Conservation (phyloP, 2,113 vertebrate species). For the Cynopterus brachyotis region DNA sequence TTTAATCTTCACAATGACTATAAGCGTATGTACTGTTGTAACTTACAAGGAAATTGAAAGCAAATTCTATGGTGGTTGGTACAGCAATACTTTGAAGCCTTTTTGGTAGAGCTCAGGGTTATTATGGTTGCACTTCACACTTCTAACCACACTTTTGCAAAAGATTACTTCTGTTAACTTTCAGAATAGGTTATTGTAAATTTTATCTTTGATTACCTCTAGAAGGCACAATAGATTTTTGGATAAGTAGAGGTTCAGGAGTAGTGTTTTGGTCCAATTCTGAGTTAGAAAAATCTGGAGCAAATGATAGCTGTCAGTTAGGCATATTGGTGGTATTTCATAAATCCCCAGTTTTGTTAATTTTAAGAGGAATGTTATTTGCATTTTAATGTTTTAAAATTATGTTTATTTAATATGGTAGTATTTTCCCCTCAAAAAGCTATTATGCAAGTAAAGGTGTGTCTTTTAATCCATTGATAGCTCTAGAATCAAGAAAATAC, state of each 20-base stretch:
- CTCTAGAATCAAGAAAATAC: not conserved
- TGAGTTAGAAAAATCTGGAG: not conserved
- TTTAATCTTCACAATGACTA: not conserved
- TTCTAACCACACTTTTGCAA: not conserved
- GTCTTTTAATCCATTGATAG: not conserved
- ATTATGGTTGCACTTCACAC: not conserved
- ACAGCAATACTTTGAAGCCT: not conserved
- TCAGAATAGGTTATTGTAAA: not conserved
- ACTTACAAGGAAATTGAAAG: not conserved
- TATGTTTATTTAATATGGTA: not conserved
- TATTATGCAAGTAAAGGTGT: not conserved
- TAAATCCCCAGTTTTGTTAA: not conserved
- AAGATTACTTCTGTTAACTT: not conserved
- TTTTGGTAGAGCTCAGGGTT: not conserved
- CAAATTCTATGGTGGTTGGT: not conserved
- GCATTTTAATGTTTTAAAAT: conserved; percentile 2
- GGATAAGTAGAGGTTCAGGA: not conserved
- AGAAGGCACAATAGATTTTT: not conserved
- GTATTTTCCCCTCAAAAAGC: not conserved
- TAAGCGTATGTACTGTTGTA: not conserved
- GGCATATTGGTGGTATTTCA: not conserved
- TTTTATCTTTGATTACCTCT: not conserved
- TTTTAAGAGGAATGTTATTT: not conserved
- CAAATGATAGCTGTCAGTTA: not conserved
- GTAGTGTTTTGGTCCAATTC: not conserved